These are phyloP conservation scores for Amphipoea lucens DNA, from an alignment of 2,888 invertebrate species.

Conservation along the genomic window DNA sequence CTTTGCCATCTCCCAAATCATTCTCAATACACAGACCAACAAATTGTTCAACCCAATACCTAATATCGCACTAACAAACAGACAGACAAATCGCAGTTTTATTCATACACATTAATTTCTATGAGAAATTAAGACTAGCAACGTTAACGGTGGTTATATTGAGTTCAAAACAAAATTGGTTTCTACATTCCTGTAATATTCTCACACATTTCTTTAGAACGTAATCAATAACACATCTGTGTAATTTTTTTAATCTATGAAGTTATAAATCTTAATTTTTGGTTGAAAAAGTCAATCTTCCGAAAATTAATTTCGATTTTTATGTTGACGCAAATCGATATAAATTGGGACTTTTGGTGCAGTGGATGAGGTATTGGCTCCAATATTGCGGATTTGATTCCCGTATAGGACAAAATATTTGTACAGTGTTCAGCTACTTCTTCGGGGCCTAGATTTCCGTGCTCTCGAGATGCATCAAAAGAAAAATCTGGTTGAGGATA, in stretches of 20 bases:
- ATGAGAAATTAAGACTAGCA: conserved; percentile 54
- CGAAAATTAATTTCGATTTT: conserved; percentile 29
- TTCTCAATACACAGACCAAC: background rate
- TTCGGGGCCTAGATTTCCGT: no score
- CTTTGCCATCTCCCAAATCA: background rate
- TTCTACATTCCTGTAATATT: conserved; percentile 58
- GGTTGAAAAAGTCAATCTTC: conserved; percentile 40
- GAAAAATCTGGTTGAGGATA: background rate
- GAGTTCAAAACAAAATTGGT: conserved; percentile 60
- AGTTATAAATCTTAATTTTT: conserved; percentile 50
- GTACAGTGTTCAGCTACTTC: background rate
- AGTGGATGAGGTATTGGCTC: background rate
- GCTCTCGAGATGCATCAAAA: background rate
- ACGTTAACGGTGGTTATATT: conserved; percentile 55
- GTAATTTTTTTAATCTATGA: conserved; percentile 57
- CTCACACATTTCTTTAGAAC: conserved; percentile 60
- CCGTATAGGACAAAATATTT: background rate
- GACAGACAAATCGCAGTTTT: conserved; percentile 45
- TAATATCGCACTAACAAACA: conserved; percentile 5
- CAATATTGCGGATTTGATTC: background rate
- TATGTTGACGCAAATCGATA: conserved; percentile 19
- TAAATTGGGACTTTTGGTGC: background rate
- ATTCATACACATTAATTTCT: conserved; percentile 53
- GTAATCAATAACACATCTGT: conserved; percentile 62
- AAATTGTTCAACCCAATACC: background rate